Conservation (phyloP, 2,797 vertebrate species). For the Hirundo rustica region DNA sequence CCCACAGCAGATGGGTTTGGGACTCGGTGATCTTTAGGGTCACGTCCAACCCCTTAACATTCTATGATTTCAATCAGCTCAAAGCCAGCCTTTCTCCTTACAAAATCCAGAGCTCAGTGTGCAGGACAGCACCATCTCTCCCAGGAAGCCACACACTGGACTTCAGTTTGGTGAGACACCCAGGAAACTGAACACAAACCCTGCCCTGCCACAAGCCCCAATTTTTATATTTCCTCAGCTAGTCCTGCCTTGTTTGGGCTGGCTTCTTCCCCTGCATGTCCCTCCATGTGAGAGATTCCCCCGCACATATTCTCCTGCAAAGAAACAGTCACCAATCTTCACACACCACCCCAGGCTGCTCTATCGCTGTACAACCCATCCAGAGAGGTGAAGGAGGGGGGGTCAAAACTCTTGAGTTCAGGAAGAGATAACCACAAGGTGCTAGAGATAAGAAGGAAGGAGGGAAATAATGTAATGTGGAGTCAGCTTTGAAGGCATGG, state of each 20-base stretch:
- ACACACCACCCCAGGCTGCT: not conserved
- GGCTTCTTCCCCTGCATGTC: not conserved
- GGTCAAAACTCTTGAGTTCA: conserved; percentile 24
- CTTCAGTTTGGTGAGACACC: not conserved
- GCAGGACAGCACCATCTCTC: not conserved
- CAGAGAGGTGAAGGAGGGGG: not conserved
- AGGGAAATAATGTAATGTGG: not conserved
- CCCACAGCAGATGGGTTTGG: not conserved
- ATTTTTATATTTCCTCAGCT: not conserved
- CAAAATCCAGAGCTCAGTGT: not conserved
- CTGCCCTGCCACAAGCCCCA: not conserved
- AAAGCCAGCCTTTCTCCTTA: not conserved
- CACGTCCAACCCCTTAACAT: not conserved
- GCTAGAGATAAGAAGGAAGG: conserved; percentile 35
- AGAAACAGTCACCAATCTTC: not conserved
- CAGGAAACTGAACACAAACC: not conserved
- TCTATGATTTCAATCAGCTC: not conserved
- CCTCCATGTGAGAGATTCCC: not conserved
- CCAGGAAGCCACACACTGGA: rapidly evolving
- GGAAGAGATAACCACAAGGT: conserved; percentile 5
- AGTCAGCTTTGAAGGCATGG: not conserved
- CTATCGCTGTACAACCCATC: not conserved
- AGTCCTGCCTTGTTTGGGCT: not conserved
- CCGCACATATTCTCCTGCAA: not conserved
- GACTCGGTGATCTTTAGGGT: not conserved